Evolutionary conservation across 2,888 invertebrate genomes (phyloP), one percentile per base, ranked within the genome.

Genomic region (Drosophila mayaguana): DNA sequence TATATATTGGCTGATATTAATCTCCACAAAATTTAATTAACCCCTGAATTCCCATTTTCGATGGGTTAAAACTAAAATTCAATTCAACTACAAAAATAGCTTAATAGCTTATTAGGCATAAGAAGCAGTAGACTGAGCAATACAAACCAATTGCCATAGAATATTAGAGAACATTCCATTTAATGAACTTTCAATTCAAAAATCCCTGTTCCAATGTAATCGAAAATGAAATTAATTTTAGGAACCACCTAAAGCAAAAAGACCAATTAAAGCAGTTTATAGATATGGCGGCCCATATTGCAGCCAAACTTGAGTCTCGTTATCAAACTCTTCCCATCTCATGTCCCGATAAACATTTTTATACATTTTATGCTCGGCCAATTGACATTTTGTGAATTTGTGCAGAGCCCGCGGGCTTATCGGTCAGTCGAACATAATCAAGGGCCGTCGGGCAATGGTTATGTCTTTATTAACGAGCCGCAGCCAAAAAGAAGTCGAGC

Each of bases 401-500:
- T 34, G 48, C 8, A 34, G 54, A 57, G 22, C 45, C 50, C 36
- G 42, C 9, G 16, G 40, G 32, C 62, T 65, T 78, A 75, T 78
- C 63, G 56, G 20, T 9, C 25, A 22, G 56, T 48, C n/a, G 5
- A 46, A 34, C 34, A 25, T 38, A 60, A 64, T 62, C 51, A 55
- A 57, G 56, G 20, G 38, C 55, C 70, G 14, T n/a, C 18, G 32
- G 75, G 78, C 69, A 28, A 43, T n/a, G 53, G 54, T 80, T 78
- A 88, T 86, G 81, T 70, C 82, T 83, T 82, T 82, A 88, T 87
- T 88, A 86, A 87, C 90, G 87, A 83, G 72, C 54, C 75, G 83
- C 74, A 75, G 59, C 67, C 50, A 51, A 70, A 78, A 36, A 16
- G 16, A 36, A 79, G 64, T 25, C 40, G 36, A 36, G 5, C 14